Base-by-base conservation (phyloP, 2,113 vertebrate species). In the Hypomesus transpacificus region DNA sequence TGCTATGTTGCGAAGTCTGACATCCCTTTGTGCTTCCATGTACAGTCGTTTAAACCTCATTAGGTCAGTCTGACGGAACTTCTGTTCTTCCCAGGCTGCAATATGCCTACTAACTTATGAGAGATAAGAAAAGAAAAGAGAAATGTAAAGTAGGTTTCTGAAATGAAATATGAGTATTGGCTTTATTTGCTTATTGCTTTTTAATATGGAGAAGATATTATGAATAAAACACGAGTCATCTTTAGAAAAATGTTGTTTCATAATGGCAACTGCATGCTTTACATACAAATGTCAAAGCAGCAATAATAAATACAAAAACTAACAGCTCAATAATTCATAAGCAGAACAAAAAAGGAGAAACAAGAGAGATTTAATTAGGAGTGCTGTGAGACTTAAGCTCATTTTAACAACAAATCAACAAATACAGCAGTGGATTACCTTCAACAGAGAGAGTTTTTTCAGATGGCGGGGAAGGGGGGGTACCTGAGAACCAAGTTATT, bases 301-400 rank as follows among this genome's bases (percentile, higher is more conserved):
- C 68, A 78, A 78, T 78, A 80, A 70, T 70, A 71, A 58, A 71
- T 52, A 54, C n/a, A 73, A 75, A 73, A 46, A 7, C 31, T 26
- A 70, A 57, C 46, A 51, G 70, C 60, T 77, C 69, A 77, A 77
- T 73, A 77, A 77, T 77, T 77, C 28, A 77, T 66, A 51, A 58
- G 53, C 63, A 20, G 66, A 76, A 70, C 75, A 80, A 73, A 70
- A 83, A 73, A 75, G 61, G 71, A 62, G 73, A 75, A 76, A 68
- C 54, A 54, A 63, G 54, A 53, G 50, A 51, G 74, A 77, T 79
- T 81, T 81, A 78, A 79, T 81, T 79, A 78, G 4, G 56, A 75
- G 51, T 53, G 39, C 61, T 66, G 31, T 69, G 60, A 75, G 60
- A 75, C 66, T 8, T 9, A 68, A 79, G 51, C 34, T 22, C 67